Percentiles rank a stretch among this genome's conserved stretches.
These are phyloP conservation scores for Trichogramma evanescens DNA, from an alignment of 2,888 invertebrate species.

Conservation along the genomic window DNA sequence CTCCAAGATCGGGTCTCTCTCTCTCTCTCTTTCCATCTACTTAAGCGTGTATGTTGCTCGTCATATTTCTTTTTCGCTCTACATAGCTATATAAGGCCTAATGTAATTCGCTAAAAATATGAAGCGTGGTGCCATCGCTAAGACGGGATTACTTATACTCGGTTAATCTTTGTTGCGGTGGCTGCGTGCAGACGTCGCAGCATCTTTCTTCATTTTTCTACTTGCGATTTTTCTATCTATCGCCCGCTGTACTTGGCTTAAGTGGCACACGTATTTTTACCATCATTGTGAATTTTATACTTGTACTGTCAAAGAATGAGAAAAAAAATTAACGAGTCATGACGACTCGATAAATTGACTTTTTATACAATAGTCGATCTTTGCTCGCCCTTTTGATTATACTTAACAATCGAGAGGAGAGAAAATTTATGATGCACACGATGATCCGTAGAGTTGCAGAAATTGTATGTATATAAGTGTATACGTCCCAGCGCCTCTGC, in stretches of 20 bases:
- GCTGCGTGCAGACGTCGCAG: neutral
- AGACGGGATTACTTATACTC: constrained; percentile 21
- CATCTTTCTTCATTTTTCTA: too few relatives aligned
- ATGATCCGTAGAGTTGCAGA: neutral
- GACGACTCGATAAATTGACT: constrained; percentile 24
- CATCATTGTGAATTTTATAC: neutral
- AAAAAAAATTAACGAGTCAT: constrained; percentile 20
- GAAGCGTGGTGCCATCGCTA: constrained; percentile 20
- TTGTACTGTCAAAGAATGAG: neutral
- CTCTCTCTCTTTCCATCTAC: neutral
- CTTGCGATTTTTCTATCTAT: too few relatives aligned
- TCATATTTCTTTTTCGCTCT: constrained; percentile 19
- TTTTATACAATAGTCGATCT: neutral
- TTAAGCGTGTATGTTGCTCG: constrained; percentile 1
- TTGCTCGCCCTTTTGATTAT: constrained; percentile 5
- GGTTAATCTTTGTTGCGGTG: constrained; percentile 27
- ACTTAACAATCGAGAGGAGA: constrained; percentile 12
- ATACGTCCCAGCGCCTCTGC: constrained; percentile 1
- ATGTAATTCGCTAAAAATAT: constrained; percentile 12
- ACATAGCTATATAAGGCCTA: neutral
- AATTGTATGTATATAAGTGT: neutral
- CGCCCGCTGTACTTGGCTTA: too few relatives aligned
- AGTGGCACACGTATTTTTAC: too few relatives aligned
- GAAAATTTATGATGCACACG: constrained; percentile 2
- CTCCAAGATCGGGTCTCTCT: constrained; percentile 1